Conservation (phyloP, 2,797 vertebrate species). For the Xenops minutus region DNA sequence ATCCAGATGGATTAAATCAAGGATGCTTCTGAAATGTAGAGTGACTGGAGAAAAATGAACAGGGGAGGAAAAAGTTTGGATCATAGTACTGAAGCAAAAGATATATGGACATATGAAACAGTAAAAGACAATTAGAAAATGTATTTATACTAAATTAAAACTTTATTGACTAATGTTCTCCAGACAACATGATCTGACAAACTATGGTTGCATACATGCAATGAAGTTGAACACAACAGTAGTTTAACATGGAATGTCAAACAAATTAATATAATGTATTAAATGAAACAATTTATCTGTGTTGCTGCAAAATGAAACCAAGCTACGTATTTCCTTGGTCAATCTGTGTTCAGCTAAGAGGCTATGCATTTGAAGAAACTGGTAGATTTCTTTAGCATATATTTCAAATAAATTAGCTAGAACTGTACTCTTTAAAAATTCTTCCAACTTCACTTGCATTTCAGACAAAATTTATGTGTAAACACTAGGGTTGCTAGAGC, state of each 20-base stretch:
- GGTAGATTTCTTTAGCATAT: slow-evolving; percentile 73
- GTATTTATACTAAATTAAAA: slow-evolving; percentile 86
- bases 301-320: slow-evolving; percentile 70
- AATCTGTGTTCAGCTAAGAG: slow-evolving; percentile 66
- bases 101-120: not conserved
- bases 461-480: slow-evolving; percentile 90
- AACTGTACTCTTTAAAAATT: slow-evolving; percentile 82
- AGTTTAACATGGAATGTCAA: slow-evolving; percentile 86
- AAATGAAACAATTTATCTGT: slow-evolving; percentile 75
- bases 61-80: not conserved
- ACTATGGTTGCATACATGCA: slow-evolving; percentile 83
- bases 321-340: slow-evolving; percentile 56
- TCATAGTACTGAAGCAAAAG: not conserved
- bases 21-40: not conserved
- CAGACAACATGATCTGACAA: slow-evolving; percentile 84
- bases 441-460: slow-evolving; percentile 85
- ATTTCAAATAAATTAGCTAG: slow-evolving; percentile 97
- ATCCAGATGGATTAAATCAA: slow-evolving; percentile 11
- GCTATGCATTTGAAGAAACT: slow-evolving; percentile 69
- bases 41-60: not conserved
- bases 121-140: slow-evolving; percentile 41
- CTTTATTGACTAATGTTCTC: slow-evolving; percentile 98
- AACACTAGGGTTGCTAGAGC: slow-evolving; percentile 88
- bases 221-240: slow-evolving; percentile 86
- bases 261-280: slow-evolving; percentile 77